Conservation (phyloP, 2,113 vertebrate genomes). For the Callaeas wilsoni region DNA sequence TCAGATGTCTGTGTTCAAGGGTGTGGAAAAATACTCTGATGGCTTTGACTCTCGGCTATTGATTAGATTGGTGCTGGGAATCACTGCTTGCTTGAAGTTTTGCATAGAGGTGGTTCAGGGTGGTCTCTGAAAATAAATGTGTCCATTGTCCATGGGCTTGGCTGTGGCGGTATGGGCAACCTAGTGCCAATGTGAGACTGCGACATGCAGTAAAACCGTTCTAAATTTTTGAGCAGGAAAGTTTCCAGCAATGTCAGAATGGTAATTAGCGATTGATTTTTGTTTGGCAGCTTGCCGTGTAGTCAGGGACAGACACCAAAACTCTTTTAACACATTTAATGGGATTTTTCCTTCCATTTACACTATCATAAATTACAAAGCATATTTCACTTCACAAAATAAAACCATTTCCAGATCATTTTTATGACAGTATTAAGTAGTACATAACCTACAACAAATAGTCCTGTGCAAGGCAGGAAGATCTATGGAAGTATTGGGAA, state of each 20-base stretch:
- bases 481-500: constrained; percentile 13
- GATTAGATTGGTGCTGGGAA: neutral
- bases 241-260: neutral
- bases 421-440: constrained; percentile 75
- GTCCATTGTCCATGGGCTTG: neutral
- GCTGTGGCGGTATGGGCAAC: neutral
- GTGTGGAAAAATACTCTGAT: neutral
- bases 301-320: constrained; percentile 58
- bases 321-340: constrained; percentile 75
- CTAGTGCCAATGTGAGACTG: neutral
- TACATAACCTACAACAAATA: constrained; percentile 72
- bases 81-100: neutral
- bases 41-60: neutral
- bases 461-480: constrained; percentile 59
- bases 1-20: neutral
- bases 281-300: neutral
- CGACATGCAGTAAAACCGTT: neutral
- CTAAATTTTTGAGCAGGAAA: neutral
- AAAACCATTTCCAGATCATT: constrained; percentile 80
- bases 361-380: constrained; percentile 82
- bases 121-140: neutral
- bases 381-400: constrained; percentile 83
- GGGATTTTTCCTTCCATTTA: constrained; percentile 74
- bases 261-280: neutral
- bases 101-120: neutral